These are phyloP conservation scores for Toxotes lorentzi DNA, from an alignment of 2,797 vertebrate species.

Conservation along the genomic window DNA sequence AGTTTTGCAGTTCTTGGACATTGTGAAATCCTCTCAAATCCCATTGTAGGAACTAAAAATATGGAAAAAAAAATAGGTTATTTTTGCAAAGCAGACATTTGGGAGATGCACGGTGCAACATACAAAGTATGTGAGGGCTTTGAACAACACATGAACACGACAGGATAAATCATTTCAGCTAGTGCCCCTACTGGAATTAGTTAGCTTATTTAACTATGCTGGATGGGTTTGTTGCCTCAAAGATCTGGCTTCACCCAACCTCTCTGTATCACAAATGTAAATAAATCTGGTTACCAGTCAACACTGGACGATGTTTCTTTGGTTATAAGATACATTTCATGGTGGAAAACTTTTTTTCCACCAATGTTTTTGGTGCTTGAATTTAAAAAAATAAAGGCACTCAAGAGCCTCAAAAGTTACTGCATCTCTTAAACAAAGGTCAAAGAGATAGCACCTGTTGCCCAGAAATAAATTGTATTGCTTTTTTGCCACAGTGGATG, in stretches of 20 bases:
- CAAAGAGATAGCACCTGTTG: conserved; percentile 3
- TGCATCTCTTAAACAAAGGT: conserved; percentile 27
- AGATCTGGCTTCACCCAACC: too few relatives aligned
- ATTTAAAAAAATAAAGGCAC: conserved; percentile 1
- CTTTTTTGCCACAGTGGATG: neutral
- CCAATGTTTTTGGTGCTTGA: neutral
- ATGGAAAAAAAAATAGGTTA: conserved; percentile 5
- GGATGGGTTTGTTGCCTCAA: too few relatives aligned
- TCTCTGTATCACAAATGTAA: too few relatives aligned
- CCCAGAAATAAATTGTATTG: neutral
- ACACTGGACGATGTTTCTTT: too few relatives aligned
- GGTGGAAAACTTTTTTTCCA: neutral
- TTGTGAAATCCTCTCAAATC: conserved; percentile 45
- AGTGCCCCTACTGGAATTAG: too few relatives aligned
- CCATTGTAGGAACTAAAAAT: neutral
- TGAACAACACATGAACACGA: neutral
- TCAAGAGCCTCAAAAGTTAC: conserved; percentile 2
- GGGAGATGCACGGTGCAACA: neutral
- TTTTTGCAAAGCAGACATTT: conserved; percentile 30
- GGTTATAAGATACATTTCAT: neutral
- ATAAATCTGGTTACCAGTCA: too few relatives aligned
- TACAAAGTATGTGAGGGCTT: neutral
- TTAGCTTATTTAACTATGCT: too few relatives aligned
- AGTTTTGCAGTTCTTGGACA: neutral
- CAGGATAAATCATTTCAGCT: too few relatives aligned